These are phyloP conservation scores for Osmoderma eremita DNA, from an alignment of 2,888 invertebrate species.

Conservation along the genomic window DNA sequence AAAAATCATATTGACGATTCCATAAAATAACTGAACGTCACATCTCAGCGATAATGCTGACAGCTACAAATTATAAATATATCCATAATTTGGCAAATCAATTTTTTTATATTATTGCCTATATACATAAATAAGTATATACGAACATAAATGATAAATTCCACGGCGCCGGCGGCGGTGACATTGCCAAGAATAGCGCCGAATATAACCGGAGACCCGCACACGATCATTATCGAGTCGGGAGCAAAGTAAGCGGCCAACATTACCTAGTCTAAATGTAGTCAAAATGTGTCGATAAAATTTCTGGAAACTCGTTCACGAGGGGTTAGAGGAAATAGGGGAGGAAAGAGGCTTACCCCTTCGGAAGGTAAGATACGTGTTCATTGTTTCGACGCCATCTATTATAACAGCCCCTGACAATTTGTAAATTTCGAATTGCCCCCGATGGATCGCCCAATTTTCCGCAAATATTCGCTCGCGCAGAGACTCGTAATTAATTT, in stretches of 20 bases:
- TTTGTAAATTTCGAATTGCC: conserved; percentile 11
- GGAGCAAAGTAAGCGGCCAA: conserved; percentile 17
- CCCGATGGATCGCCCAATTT: background rate
- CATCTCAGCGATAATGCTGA: background rate
- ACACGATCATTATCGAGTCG: background rate
- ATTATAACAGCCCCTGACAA: background rate
- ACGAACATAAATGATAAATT: conserved; percentile 31
- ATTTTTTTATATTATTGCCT: background rate
- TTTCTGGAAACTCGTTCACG: conserved; percentile 25
- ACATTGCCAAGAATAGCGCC: conserved; percentile 25
- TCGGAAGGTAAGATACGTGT: conserved; percentile 9
- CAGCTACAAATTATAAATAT: conserved; percentile 17
- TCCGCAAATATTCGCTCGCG: conserved; percentile 15
- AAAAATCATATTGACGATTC: conserved; percentile 5
- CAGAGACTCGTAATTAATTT: conserved; percentile 16
- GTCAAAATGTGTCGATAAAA: conserved; percentile 37
- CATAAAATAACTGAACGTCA: conserved; percentile 4
- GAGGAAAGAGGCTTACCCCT: background rate
- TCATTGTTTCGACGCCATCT: conserved; percentile 20
- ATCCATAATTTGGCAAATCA: background rate
- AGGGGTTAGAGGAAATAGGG: too few species aligned
- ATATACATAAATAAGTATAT: too few species aligned
- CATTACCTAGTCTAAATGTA: conserved; percentile 29
- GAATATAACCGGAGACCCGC: conserved; percentile 20
- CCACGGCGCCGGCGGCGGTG: conserved; percentile 2